Conservation (phyloP, 2,113 vertebrate genomes). For the Psittacara wagleri region DNA sequence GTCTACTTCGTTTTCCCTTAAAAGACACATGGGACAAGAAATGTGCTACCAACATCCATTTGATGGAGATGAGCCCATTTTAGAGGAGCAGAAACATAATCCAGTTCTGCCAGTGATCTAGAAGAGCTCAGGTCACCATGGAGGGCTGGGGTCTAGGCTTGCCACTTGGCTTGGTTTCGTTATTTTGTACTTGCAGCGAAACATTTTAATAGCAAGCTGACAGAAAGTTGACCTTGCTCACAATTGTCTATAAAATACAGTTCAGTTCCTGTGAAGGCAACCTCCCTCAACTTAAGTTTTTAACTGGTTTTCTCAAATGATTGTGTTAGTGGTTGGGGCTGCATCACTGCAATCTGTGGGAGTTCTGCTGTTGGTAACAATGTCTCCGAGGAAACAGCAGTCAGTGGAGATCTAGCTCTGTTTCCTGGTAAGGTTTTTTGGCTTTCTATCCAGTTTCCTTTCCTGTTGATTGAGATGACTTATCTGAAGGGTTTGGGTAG, state of each 20-base stretch:
- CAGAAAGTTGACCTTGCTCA: background rate
- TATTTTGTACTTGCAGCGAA: background rate
- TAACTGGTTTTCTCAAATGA: background rate
- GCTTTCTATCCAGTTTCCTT: background rate
- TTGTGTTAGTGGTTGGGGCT: background rate
- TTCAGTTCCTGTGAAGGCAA: background rate
- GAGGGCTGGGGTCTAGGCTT: background rate
- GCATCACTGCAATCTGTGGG: background rate
- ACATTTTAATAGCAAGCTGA: background rate
- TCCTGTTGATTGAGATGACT: background rate
- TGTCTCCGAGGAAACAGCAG: background rate
- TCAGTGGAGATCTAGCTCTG: background rate
- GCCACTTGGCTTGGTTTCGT: background rate
- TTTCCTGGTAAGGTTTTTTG: background rate
- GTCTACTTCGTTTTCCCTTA: background rate
- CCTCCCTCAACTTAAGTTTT: background rate
- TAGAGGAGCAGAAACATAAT: background rate
- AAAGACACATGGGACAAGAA: background rate
- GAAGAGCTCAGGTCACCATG: background rate
- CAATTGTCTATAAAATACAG: background rate
- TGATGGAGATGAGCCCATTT: background rate
- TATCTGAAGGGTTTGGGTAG: background rate
- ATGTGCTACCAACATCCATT: background rate
- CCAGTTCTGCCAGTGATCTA: background rate
- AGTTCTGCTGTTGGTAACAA: slow-evolving; percentile 8